Evolutionary conservation across 2,113 vertebrate genomes (phyloP), one percentile per base, ranked within the genome.

Genomic region (Mirounga angustirostris): DNA sequence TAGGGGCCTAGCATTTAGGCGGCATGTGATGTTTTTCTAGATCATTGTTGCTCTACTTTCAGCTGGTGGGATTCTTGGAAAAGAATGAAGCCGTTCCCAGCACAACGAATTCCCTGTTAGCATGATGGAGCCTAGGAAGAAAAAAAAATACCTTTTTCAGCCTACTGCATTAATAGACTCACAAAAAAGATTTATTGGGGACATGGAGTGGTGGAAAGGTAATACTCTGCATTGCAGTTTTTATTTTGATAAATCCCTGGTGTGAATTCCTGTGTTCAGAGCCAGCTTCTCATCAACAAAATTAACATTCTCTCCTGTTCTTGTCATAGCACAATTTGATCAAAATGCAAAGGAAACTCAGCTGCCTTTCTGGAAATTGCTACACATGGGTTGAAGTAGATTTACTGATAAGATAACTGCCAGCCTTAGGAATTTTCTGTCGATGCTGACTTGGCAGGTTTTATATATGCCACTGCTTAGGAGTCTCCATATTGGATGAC

Each of bases 121-220:
- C 36, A 88, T 92, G 36, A 69, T 50, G 36, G 58, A 56, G n/a
- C 63, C 33, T 65, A 71, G 50, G 0, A 59, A 50, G 36, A 87
- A 73, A 85, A 36, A 36, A 63, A 63, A 21, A 9, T 28, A 28
- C 4, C 43, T 58, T 78, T 59, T 96, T 81, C n/a, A 96, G 46
- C 59, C 59, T 67, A 73, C 54, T 36, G 24, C 36, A 90, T 94
- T 94, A 94, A 92, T 73, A 95, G 80, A 73, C 67, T 96, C 74
- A 83, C 88, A 94, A n/a, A 91, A 93, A 96, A 95, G 73, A 95
- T 90, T 96, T 96, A 92, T 52, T 93, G 95, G 80, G 90, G 50
- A 97, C 92, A 79, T 4, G 4, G 81, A 96, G 21, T 94, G 21
- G 36, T 94, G 54, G 71, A 36, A 84, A 94, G 54, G 74, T 90